Percentiles rank a stretch among this genome's conserved stretches.
These are phyloP conservation scores for Clarias macrocephalus DNA, from an alignment of 2,113 vertebrate species.

Conservation along the genomic window DNA sequence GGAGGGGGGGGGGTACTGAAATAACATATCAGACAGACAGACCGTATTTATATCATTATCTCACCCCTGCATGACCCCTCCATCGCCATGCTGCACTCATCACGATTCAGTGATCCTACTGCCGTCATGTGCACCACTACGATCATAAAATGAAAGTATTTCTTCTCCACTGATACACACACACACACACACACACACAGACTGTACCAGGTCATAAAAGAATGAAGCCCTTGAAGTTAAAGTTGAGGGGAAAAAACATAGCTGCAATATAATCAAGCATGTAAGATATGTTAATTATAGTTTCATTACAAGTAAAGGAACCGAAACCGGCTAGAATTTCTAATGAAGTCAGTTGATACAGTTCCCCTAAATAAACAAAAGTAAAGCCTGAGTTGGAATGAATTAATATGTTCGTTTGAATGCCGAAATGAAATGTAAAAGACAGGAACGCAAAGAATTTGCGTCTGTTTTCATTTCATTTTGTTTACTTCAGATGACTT, in stretches of 20 bases:
- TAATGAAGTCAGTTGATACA: not conserved
- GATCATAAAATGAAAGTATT: not conserved
- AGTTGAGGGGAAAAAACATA: not conserved
- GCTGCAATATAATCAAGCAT: not conserved
- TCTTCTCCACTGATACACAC: not conserved
- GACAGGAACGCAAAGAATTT: not conserved
- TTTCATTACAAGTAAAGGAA: not conserved
- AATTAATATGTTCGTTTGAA: not conserved
- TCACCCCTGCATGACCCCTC: not conserved
- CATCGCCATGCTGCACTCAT: not conserved
- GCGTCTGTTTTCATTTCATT: not conserved
- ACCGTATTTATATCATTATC: conserved; percentile 10
- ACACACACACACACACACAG: not conserved
- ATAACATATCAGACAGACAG: conserved; percentile 53
- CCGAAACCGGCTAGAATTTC: not conserved
- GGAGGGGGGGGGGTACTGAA: conserved; percentile 69
- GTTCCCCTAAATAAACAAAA: not conserved
- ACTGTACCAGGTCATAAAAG: not conserved
- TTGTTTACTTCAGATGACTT: not conserved
- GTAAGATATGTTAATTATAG: not conserved
- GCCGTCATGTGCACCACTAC: not conserved
- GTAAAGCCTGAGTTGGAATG: not conserved
- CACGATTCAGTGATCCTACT: not conserved
- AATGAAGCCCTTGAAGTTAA: not conserved
- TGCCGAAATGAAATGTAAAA: not conserved